These are phyloP conservation scores for Sphaerophoria rueppellii DNA, from an alignment of 2,888 invertebrate genomes.

Conservation along the genomic window DNA sequence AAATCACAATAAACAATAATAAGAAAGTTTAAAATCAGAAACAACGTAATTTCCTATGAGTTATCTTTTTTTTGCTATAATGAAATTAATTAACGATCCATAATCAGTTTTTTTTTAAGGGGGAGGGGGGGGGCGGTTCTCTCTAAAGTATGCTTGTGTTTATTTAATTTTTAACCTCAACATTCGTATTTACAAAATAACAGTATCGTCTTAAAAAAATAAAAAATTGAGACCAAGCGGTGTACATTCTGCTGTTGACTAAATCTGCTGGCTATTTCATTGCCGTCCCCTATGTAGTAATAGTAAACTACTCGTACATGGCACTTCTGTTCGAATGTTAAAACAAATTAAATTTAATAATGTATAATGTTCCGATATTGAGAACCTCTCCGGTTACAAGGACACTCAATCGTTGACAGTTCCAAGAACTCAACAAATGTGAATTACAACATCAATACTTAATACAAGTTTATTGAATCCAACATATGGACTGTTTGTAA, in stretches of 20 bases:
- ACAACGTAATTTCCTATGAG: conserved; percentile 18
- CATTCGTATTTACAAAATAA: conserved; percentile 32
- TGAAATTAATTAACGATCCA: not conserved
- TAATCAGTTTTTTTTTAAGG: not conserved
- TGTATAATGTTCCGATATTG: conserved; percentile 19
- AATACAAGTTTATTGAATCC: conserved; percentile 25
- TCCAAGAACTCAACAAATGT: conserved; percentile 41
- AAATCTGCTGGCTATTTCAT: too few relatives aligned
- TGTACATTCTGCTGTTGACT: too few relatives aligned
- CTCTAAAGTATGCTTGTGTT: not conserved
- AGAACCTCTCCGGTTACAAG: conserved; percentile 26
- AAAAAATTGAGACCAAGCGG: too few relatives aligned
- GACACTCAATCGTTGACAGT: conserved; percentile 41
- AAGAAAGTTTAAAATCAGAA: conserved; percentile 28
- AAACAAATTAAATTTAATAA: conserved; percentile 57
- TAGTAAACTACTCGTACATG: conserved; percentile 37
- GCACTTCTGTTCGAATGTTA: conserved; percentile 41
- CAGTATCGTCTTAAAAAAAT: not conserved
- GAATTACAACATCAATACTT: conserved; percentile 16
- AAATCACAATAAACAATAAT: conserved; percentile 61
- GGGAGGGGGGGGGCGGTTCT: not conserved
- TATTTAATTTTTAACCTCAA: not conserved
- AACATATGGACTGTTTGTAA: not conserved
- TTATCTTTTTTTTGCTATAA: conserved; percentile 4
- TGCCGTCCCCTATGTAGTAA: not conserved